Conservation (phyloP, 2,888 invertebrate genomes). For the Orthosia cruda region DNA sequence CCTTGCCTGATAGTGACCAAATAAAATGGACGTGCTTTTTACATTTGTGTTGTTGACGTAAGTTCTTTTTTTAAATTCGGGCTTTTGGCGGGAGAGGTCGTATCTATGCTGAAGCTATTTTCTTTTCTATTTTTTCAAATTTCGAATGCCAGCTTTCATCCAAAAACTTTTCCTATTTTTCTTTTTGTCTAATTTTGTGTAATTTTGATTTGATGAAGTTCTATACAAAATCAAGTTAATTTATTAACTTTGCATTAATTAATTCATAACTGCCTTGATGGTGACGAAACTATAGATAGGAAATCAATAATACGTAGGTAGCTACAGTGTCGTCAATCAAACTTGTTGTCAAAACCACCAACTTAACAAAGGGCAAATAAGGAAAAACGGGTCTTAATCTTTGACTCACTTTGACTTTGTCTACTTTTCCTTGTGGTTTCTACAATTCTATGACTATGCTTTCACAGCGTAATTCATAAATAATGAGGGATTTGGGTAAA, state of each 20-base stretch:
- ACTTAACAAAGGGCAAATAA: conserved; percentile 6
- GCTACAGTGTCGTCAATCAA: conserved; percentile 10
- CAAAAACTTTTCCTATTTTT: not conserved
- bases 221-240: not conserved
- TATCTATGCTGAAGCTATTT: not conserved
- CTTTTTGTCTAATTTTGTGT: not conserved
- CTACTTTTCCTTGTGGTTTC: conserved; percentile 43
- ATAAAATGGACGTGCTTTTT: conserved; percentile 69
- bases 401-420: not conserved
- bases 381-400: conserved; percentile 23
- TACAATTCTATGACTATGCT: conserved; percentile 14
- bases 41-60: conserved; percentile 74
- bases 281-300: conserved; percentile 6
- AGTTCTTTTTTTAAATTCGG: conserved; percentile 54
- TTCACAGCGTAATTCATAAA: too few species aligned
- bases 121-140: not conserved
- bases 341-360: not conserved
- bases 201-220: not conserved
- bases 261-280: conserved; percentile 1
- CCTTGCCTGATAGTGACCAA: conserved; percentile 54
- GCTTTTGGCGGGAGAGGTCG: not conserved
- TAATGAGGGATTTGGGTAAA: not conserved
- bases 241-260: not conserved
- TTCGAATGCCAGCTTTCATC: not conserved
- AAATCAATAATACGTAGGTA: not conserved